Base-by-base conservation (phyloP, 2,888 invertebrate species). In the Crepidodera aurea region DNA sequence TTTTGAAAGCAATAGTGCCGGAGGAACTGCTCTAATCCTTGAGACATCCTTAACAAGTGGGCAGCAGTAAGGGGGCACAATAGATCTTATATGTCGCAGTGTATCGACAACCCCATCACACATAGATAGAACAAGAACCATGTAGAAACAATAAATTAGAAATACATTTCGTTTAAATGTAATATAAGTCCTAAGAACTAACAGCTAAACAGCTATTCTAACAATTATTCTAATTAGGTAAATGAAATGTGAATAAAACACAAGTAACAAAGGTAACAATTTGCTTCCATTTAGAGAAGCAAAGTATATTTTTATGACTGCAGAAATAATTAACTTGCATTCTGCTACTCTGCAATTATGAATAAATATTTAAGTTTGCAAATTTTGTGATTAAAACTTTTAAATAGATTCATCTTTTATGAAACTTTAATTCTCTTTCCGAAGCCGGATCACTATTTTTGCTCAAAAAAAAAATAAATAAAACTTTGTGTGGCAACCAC, bases 401-500 rank as follows among this genome's bases (percentile, higher is more conserved):
- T 19, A 53, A 12, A 51, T 32, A 34, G 51, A 51, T 32, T 51
- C 51, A 51, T 16, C 51, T 32, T n/a, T 13, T 39, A 15, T 22
- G 39, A 37, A 37, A 37, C n/a, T 53, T 42, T 19, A 16, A 19
- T 18, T 46, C 40, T 15, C 29, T 56, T 29, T 46, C 10, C 29
- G 8, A 8, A 29, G 29, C 5, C 29, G 8, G 8, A 8, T 8
- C 29, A 8, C 10, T 29, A 29, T 8, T 8, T 29, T 29, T 29
- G 3, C 6, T 4, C 25, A 4, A 25, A 3, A 6, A 25, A 25
- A 25, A n/a, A n/a, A n/a, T n/a, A n/a, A n/a, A n/a, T n/a, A 3
- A 6, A 25, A 25, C 25, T 25, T 25, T 25, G 25, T 6, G 25
- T 25, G 25, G 25, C n/a, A n/a, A n/a, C n/a, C n/a, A n/a, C n/a